Base-by-base conservation (phyloP, 2,888 invertebrate species). In the Endotricha flammealis region DNA sequence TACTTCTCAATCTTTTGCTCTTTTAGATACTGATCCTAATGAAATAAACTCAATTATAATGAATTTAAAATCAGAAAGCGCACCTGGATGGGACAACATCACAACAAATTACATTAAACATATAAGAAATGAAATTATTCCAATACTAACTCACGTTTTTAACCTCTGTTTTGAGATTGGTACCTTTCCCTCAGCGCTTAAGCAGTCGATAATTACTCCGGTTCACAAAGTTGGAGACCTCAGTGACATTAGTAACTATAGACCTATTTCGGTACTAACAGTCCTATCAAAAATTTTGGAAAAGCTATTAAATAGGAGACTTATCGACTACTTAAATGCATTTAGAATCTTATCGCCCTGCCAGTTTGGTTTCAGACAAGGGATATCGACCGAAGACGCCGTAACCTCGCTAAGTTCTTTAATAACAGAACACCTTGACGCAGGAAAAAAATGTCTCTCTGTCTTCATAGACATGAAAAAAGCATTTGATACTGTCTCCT, bases 211-310 rank as follows among this genome's bases (percentile, higher is more conserved):
- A 14, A 14, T 29, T 9, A 12, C 13, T 16, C 29, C 29, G 2
- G 29, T 29, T 8, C 9, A 29, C 9, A 29, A 29, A 17, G 32
- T 17, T 28, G 29, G 24, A 13, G 16, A 36, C 32, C 33, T 24
- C 31, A 23, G 29, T 24, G 38, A 40, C 29, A 17, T 34, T 36
- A 36, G 38, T 36, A 35, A 43, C 32, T 33, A 9, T 29, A 29
- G 29, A 11, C 29, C 14, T 5, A n/a, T n/a, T n/a, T n/a, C n/a
- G n/a, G n/a, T n/a, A n/a, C n/a, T n/a, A n/a, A n/a, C n/a, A n/a
- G n/a, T n/a, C n/a, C n/a, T n/a, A n/a, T n/a, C n/a, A n/a, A n/a
- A n/a, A n/a, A n/a, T n/a, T n/a, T n/a, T n/a, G n/a, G n/a, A n/a
- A n/a, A n/a, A n/a, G n/a, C n/a, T n/a, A n/a, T n/a, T n/a, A n/a